phyloP scores from a whole-genome alignment of 2,888 invertebrate species.

The Acrocera orbiculus region DNA sequence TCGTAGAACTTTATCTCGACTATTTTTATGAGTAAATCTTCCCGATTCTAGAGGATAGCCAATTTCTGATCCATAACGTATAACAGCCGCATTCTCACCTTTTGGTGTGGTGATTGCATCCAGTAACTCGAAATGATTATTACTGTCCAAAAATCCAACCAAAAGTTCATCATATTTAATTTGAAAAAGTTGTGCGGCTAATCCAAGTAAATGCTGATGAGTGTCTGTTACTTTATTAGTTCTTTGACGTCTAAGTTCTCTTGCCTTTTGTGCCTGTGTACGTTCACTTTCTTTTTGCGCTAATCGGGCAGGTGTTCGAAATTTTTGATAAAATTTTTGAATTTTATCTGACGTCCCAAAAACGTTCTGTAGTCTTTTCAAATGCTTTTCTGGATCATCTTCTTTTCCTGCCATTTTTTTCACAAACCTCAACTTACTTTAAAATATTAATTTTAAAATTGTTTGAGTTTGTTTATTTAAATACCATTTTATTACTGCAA shows the following conservation, averaged over 20 bases:
- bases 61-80: conserved; percentile 22
- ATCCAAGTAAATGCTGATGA: neutral
- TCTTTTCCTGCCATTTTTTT: too few species aligned
- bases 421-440: too few species aligned
- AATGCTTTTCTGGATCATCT: too few species aligned
- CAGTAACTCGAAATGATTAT: neutral
- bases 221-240: neutral
- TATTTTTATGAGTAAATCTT: conserved; percentile 13
- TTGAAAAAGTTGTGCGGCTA: neutral
- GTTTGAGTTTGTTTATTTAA: too few species aligned
- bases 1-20: neutral
- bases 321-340: conserved; percentile 19
- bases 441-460: too few species aligned
- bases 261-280: conserved; percentile 13
- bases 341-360: conserved; percentile 23
- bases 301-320: conserved; percentile 19
- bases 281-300: conserved; percentile 20
- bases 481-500: too few species aligned
- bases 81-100: neutral
- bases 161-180: neutral
- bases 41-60: conserved; percentile 38
- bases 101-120: too few species aligned
- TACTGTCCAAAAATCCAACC: neutral
- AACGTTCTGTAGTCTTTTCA: conserved; percentile 17
- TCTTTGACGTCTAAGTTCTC: neutral